A percentile compares a stretch with the other conserved stretches of the same genome.
These are phyloP conservation scores for Acanthacorydalis orientalis DNA, from an alignment of 2,888 invertebrate genomes.

Conservation along the genomic window DNA sequence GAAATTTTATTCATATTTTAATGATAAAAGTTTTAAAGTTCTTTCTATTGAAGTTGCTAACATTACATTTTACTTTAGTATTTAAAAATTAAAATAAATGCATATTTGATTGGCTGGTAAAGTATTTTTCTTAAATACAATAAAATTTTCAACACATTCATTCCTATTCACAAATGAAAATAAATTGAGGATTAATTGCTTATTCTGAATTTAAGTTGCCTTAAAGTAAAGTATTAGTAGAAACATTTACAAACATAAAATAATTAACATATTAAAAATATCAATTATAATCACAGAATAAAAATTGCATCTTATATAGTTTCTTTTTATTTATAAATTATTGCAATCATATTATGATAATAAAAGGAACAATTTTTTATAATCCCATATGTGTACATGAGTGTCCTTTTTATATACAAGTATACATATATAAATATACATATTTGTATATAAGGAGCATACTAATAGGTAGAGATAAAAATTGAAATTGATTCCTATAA, in stretches of 20 bases:
- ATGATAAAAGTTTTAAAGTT: no score
- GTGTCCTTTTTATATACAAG: no score
- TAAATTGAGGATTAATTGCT: background rate
- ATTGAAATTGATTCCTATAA: no score
- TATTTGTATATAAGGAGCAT: no score
- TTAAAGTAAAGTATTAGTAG: no score
- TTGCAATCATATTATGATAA: background rate
- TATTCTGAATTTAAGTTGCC: background rate
- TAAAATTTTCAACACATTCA: background rate
- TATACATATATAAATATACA: no score
- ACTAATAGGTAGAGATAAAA: no score
- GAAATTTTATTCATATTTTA: no score
- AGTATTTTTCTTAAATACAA: background rate
- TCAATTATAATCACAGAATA: constrained; percentile 1
- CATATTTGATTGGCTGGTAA: background rate
- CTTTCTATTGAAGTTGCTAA: no score
- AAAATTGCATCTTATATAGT: background rate
- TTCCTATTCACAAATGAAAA: background rate
- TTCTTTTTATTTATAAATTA: background rate
- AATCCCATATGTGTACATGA: no score
- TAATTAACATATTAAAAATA: no score
- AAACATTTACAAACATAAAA: no score
- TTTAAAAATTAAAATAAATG: background rate
- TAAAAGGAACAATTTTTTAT: background rate
- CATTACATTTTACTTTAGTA: background rate